Base-by-base conservation (phyloP, 2,797 vertebrate genomes). In the Catharus ustulatus region DNA sequence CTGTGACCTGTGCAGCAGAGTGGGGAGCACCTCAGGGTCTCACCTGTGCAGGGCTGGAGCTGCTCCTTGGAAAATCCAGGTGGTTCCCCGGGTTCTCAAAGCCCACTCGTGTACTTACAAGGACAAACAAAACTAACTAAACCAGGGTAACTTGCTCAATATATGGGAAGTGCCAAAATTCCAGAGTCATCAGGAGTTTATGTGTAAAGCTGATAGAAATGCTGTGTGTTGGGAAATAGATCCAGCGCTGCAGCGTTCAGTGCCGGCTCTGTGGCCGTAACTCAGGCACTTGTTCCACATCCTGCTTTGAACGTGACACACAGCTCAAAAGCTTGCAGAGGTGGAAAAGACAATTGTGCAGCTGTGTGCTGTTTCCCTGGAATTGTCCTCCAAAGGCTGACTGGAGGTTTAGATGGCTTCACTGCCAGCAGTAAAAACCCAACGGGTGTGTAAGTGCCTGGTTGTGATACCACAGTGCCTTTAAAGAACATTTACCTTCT, bases 1-100 rank as follows among this genome's bases (percentile, higher is more conserved):
- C 74, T 18, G 48, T 69, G 73, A 48, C 34, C 84, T 26, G 49
- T 15, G 80, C 79, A n/a, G 75, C 80, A 38, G 21, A 16, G 13
- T 2, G 10, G 52, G 78, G 72, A 71, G 2, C 76, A n/a, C 34
- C 79, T 45, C 1, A 0, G 22, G 32, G 21, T 11, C 42, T 68
- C 58, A 11, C n/a, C 49, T n/a, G 22, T 5, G 59, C 81, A 1
- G 77, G 62, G 63, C 83, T 34, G 61, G 61, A 21, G 74, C 71
- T 23, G 58, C 64, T 61, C 30, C n/a, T 0, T 34, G 17, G 45
- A 27, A 32, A 10, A 21, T 1, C 2, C 2, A 4, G 15, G 10
- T n/a, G 43, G 9, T 13, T 76, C 61, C 66, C 40, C 23, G 20
- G 16, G 17, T 8, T 52, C 61, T 24, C 58, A 43, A 5, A 66